Evolutionary conservation across 2,797 vertebrate species (phyloP), one percentile per base, ranked within the genome.

Genomic region (Tokudaia muenninki): DNA sequence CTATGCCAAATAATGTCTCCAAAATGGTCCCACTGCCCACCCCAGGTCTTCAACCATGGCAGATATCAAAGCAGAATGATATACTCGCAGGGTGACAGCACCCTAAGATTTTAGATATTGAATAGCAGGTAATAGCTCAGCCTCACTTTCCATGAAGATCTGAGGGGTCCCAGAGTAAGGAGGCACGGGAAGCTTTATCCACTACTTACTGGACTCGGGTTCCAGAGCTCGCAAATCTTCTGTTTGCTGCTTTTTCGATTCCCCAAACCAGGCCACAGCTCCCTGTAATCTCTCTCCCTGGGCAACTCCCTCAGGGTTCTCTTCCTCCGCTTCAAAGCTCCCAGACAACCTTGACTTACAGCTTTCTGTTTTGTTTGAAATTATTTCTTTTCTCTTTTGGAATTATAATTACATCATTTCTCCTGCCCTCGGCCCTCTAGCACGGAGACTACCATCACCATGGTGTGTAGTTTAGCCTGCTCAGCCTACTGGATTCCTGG

Each of bases 161-260:
- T 19, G 4, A 37, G 17, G 13, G 37, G 5, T 24, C 65, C 61
- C 61, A 0, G 1, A 6, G 16, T 4, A n/a, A 52, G 47, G 50
- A 37, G 79, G 47, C 44, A 14, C 12, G 0, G 70, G 55, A 31
- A 74, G 4, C 7, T 8, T 0, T 26, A 26, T 11, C 26, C 3
- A 6, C 6, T 2, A 3, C 9, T 6, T 6, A 6, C 21, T 10
- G 0, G 1, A 55, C 5, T 26, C 4, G 16, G 1, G 16, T 3
- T 6, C 3, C 29, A 13, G 86, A 57, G 84, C 4, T 72, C n/a
- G 41, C 50, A 29, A 72, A 6, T 41, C 34, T 24, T 55, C 47
- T 24, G 47, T 9, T 55, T 72, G 34, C 2, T 57, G n/a, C 65
- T 29, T 57, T 55, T 67, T 55, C 0, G 9, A 34, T 6, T 3